Conservation (phyloP, 2,797 vertebrate genomes). For the Schizopygopsis pylzovi region DNA sequence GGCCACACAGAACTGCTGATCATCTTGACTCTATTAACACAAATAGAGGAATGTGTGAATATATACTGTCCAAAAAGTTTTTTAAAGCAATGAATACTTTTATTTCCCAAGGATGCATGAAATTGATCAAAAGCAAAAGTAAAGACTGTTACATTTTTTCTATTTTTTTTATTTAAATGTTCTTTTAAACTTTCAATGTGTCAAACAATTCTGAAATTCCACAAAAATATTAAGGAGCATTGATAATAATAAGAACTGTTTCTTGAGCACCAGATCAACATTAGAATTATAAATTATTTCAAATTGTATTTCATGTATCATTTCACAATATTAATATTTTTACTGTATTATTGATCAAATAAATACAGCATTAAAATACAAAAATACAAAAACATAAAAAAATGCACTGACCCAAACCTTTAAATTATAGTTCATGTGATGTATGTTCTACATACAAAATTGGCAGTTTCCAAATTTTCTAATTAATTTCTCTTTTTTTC, state of each 20-base stretch:
- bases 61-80: background rate
- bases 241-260: background rate
- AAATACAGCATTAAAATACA: background rate
- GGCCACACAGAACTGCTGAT: constrained; percentile 2
- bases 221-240: constrained; percentile 1
- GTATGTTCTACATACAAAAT: background rate
- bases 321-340: background rate
- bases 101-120: background rate
- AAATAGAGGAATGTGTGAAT: no score
- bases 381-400: no score
- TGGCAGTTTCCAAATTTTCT: background rate
- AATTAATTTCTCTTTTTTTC: background rate
- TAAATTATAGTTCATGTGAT: background rate
- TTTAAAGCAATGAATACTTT: background rate
- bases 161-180: background rate
- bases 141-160: background rate
- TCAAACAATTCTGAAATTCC: background rate
- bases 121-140: background rate
- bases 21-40: constrained; percentile 10
- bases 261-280: background rate
- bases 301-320: background rate
- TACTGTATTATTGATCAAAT: background rate
- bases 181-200: background rate
- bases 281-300: background rate
- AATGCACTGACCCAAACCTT: background rate